Conservation (phyloP, 35 echinoderm and acorn worm genomes). For the Apostichopus parvimensis region DNA sequence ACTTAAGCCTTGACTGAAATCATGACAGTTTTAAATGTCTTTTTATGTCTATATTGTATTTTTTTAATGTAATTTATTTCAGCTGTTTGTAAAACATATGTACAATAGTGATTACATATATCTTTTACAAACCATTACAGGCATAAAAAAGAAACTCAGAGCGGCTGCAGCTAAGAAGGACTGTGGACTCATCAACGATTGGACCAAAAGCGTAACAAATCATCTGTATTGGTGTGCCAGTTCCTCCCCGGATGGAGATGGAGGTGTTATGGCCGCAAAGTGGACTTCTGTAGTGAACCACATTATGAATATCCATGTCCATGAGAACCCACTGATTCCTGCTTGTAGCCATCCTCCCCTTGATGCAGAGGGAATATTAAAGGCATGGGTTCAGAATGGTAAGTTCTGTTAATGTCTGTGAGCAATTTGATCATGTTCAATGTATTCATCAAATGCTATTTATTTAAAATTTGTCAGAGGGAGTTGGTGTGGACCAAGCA, state of each 20-base stretch:
- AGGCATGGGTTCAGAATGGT: not conserved
- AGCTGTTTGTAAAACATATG: too few species aligned
- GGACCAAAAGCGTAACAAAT: slow-evolving; percentile 26
- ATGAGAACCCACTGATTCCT: not conserved
- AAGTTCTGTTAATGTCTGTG: not conserved
- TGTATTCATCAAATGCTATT: too few species aligned
- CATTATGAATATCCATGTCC: not conserved
- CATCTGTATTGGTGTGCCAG: slow-evolving; percentile 41
- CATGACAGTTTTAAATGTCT: too few species aligned
- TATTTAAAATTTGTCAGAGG: too few species aligned
- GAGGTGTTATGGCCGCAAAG: slow-evolving; percentile 18
- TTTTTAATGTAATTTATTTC: too few species aligned
- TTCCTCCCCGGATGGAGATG: slow-evolving; percentile 28
- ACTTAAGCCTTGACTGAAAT: too few species aligned
- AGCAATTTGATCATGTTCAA: not conserved
- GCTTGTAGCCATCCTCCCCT: not conserved
- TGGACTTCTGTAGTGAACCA: too few species aligned
- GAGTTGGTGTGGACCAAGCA: too few species aligned
- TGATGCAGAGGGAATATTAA: not conserved
- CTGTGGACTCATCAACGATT: not conserved
- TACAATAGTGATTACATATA: too few species aligned
- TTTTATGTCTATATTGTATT: too few species aligned
- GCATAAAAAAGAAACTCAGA: not conserved
- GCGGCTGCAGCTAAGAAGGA: slow-evolving; percentile 1
- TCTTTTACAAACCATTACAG: not conserved